Percentiles rank a stretch among this genome's conserved stretches.
Evolutionary conservation across 2,888 invertebrate genomes (phyloP).

Genomic region (Gymnosoma rotundatum): DNA sequence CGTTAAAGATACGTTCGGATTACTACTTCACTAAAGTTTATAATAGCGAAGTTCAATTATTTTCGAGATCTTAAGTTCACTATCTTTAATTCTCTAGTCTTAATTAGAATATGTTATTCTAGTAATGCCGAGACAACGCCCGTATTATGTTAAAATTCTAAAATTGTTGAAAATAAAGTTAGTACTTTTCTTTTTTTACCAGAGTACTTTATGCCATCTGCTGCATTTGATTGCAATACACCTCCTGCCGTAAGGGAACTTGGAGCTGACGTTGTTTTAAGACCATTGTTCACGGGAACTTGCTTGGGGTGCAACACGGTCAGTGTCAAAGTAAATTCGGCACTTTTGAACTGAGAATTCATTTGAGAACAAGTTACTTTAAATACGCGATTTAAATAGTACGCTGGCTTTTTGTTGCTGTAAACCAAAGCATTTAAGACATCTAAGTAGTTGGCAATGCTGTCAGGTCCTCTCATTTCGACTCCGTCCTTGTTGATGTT

Average conservation of each 20-base stretch:
- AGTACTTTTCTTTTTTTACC: conserved; percentile 14
- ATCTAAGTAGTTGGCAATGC: conserved; percentile 79
- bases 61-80: no score
- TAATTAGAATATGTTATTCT: no score
- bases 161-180: no score
- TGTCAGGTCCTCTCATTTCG: conserved; percentile 82
- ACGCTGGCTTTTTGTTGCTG: conserved; percentile 97
- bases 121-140: no score
- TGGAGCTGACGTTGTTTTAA: conserved; percentile 50
- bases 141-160: no score
- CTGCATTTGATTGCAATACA: conserved; percentile 37
- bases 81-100: no score
- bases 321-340: conserved; percentile 96
- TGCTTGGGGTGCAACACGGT: conserved; percentile 93
- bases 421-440: conserved; percentile 86
- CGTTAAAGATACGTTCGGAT: no score
- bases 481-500: conserved; percentile 96
- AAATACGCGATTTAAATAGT: conserved; percentile 97
- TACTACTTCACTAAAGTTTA: no score
- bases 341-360: conserved; percentile 96
- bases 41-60: no score
- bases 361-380: conserved; percentile 97
- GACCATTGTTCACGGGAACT: conserved; percentile 75
- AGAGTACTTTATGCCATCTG: conserved; percentile 30
- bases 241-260: conserved; percentile 27